phyloP scores from a whole-genome alignment of 2,113 vertebrate genomes.

The Uria lomvia region DNA sequence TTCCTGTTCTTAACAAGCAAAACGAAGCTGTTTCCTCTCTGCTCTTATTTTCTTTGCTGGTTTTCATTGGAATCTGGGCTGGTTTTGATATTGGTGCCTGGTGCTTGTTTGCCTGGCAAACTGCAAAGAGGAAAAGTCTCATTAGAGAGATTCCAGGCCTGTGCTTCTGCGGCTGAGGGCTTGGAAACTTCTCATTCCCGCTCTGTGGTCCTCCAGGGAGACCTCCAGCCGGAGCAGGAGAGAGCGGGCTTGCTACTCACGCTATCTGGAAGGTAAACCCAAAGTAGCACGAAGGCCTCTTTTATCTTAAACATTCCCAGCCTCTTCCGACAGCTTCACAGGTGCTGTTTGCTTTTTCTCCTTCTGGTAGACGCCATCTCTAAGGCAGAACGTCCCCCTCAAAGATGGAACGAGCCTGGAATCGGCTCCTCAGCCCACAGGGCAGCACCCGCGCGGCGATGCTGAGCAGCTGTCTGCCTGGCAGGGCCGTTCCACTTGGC shows the following conservation, averaged over 20 bases:
- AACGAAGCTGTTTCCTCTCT: background rate
- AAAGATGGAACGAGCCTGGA: slow-evolving; percentile 29
- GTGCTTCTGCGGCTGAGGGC: slow-evolving; percentile 30
- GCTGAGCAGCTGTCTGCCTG: slow-evolving; percentile 57
- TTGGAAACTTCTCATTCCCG: slow-evolving; percentile 43
- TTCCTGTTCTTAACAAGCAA: background rate
- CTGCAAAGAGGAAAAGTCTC: slow-evolving; percentile 39
- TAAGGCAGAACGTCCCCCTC: background rate
- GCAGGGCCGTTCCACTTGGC: slow-evolving; percentile 55
- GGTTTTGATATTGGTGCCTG: slow-evolving; percentile 52
- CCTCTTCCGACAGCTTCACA: background rate
- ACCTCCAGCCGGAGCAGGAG: background rate
- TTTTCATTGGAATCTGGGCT: slow-evolving; percentile 34
- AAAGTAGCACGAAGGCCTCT: background rate
- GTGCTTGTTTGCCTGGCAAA: slow-evolving; percentile 46
- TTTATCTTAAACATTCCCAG: background rate
- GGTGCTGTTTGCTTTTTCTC: background rate
- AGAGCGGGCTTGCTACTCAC: background rate
- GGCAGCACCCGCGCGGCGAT: slow-evolving; percentile 32
- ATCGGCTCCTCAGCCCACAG: background rate
- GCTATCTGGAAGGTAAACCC: background rate
- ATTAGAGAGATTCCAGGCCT: slow-evolving; percentile 41
- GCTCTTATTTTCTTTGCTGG: slow-evolving; percentile 1
- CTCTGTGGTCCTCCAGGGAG: slow-evolving; percentile 28
- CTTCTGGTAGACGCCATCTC: background rate